Percentiles rank a stretch among this genome's conserved stretches.
Evolutionary conservation across 2,113 vertebrate genomes (phyloP).

Genomic region (Phylloscopus trochiloides): DNA sequence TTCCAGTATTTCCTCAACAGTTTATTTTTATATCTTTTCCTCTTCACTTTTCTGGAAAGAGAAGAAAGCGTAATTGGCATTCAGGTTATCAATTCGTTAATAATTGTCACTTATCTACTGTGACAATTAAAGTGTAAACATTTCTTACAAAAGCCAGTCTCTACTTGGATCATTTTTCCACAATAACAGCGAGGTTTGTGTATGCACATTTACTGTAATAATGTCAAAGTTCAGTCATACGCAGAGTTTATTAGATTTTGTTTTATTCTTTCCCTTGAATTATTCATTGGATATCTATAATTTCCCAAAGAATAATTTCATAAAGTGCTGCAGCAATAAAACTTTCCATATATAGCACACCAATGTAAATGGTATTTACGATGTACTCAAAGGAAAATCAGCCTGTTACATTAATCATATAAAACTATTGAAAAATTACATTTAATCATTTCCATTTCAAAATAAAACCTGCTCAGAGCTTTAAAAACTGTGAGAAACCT

Average conservation of each 20-base stretch:
- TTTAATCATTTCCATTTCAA: slow-evolving; percentile 50
- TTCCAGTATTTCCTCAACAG: background rate
- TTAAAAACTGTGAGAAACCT: slow-evolving; percentile 22
- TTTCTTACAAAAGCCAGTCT: background rate
- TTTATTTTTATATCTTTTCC: background rate
- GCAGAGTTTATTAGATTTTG: slow-evolving; percentile 73
- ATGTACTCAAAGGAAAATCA: slow-evolving; percentile 19
- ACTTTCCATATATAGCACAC: slow-evolving; percentile 23
- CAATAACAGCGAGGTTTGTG: background rate
- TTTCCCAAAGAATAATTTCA: slow-evolving; percentile 74
- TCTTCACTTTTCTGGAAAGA: background rate
- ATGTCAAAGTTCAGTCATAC: slow-evolving; percentile 69
- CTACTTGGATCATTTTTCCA: background rate
- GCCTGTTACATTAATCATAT: slow-evolving; percentile 21
- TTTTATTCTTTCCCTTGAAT: slow-evolving; percentile 71
- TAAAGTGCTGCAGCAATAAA: slow-evolving; percentile 68
- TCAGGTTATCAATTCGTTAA: slow-evolving; percentile 1
- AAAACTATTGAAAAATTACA: slow-evolving; percentile 54
- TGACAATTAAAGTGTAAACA: slow-evolving; percentile 3
- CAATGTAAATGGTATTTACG: slow-evolving; percentile 31
- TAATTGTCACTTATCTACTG: background rate
- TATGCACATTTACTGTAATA: slow-evolving; percentile 18
- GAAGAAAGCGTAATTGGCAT: background rate
- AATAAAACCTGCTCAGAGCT: slow-evolving; percentile 45
- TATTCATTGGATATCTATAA: slow-evolving; percentile 73